Evolutionary conservation across 1,140 invertebrate species (phyloP).

Genomic region (Chironomus tepperi): DNA sequence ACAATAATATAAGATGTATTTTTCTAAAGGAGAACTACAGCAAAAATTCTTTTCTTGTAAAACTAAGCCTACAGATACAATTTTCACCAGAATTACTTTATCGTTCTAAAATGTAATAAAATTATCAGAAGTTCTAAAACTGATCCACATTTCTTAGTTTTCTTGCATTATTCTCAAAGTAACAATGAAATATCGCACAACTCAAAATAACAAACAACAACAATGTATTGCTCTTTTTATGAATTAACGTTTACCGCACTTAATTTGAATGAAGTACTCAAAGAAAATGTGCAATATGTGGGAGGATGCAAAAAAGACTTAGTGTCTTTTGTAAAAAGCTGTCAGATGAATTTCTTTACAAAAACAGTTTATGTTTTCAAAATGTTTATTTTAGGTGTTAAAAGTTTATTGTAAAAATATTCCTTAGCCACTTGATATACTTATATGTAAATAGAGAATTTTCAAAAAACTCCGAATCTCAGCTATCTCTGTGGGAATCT

Average conservation of each 20-base stretch:
- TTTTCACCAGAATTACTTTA: too few species aligned
- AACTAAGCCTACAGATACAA: too few species aligned
- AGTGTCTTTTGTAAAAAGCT: background rate
- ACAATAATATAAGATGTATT: too few species aligned
- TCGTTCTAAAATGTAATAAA: too few species aligned
- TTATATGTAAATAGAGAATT: too few species aligned
- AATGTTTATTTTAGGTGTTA: slow-evolving; percentile 8
- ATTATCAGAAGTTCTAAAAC: too few species aligned
- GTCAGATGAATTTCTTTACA: background rate
- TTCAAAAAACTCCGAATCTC: background rate
- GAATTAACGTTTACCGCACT: background rate
- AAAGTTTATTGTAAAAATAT: background rate
- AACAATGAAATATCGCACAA: background rate
- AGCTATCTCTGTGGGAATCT: background rate
- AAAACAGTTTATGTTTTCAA: background rate
- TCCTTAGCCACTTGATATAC: background rate
- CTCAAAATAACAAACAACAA: background rate
- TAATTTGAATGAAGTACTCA: background rate
- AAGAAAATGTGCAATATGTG: background rate
- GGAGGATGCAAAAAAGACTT: background rate
- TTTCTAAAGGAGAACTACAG: too few species aligned
- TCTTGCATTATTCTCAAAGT: too few species aligned
- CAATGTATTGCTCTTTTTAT: background rate
- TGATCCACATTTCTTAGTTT: background rate
- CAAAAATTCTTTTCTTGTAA: too few species aligned